Base-by-base conservation (phyloP, 2,888 invertebrate species). In the Corythucha ciliata region DNA sequence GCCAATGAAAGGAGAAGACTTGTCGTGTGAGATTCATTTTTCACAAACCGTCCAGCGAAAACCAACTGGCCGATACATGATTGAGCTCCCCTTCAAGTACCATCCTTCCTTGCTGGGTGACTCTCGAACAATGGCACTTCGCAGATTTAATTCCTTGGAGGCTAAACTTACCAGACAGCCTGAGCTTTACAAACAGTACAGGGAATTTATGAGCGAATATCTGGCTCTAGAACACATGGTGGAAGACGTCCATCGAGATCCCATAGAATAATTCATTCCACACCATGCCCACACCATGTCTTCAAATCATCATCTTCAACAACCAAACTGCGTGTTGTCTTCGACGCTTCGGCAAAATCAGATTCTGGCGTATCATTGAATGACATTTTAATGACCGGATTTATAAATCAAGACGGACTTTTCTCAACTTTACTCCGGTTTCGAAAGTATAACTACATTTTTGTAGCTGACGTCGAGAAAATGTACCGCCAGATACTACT, bases 221-320 rank as follows among this genome's bases (percentile, higher is more conserved):
- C 14, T 48, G 21, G 21, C 37, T 10, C 33, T 62, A 36, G 54
- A n/a, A n/a, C n/a, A n/a, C n/a, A n/a, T n/a, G 54, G 14, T 14
- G 14, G 14, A 7, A 36, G 36, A 8, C 7, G 7, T 14, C 14
- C 10, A 10, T 21, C 10, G 40, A 7, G 22, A 21, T 10, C 5
- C 4, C 21, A 8, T 25, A 18, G 22, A 25, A 20, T 56, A 52
- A 18, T 67, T 61, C 58, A 49, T 68, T 18, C 65, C 64, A 26
- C 68, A 69, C 58, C 67, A 67, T n/a, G n/a, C n/a, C n/a, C n/a
- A n/a, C n/a, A n/a, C 46, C 60, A 63, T 0, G 65, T 69, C 1
- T 42, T 65, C 0, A 63, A 63, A 16, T 48, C 61, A 8, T 48
- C 54, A 4, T 64, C 63, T 45, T 55, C 61, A 7, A 65, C 65